Evolutionary conservation across 2,888 invertebrate species (phyloP).

Genomic region (Drosophila gaucha): DNA sequence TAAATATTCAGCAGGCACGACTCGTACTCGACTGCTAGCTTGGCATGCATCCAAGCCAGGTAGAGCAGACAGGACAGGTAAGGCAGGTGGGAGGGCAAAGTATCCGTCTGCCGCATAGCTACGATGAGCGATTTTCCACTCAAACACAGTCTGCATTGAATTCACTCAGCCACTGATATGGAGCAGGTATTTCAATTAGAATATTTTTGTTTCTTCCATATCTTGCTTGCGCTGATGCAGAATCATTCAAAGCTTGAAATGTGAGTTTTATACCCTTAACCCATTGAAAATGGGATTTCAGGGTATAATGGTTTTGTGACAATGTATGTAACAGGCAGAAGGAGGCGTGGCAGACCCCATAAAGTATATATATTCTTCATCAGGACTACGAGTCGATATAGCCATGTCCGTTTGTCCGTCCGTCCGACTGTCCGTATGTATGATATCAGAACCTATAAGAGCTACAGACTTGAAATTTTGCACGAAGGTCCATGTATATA

Average conservation of each 20-base stretch:
- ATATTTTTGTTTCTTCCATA: slow-evolving; percentile 41
- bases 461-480: too few relatives aligned
- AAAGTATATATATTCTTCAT: too few relatives aligned
- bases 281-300: too few relatives aligned
- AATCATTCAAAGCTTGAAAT: slow-evolving; percentile 20
- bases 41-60: slow-evolving; percentile 11
- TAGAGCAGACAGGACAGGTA: background rate
- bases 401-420: too few relatives aligned
- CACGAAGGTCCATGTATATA: too few relatives aligned
- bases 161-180: slow-evolving; percentile 16
- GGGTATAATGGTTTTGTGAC: too few relatives aligned
- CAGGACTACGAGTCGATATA: too few relatives aligned
- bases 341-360: too few relatives aligned
- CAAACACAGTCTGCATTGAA: slow-evolving; percentile 3
- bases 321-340: too few relatives aligned
- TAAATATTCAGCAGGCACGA: slow-evolving; percentile 30
- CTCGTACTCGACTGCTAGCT: slow-evolving; percentile 27
- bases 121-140: background rate
- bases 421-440: too few relatives aligned
- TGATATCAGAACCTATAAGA: too few relatives aligned
- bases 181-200: slow-evolving; percentile 66
- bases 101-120: slow-evolving; percentile 12
- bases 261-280: background rate
- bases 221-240: slow-evolving; percentile 11
- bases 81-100: slow-evolving; percentile 5